Conservation (phyloP, 2,888 invertebrate genomes). For the Parnassius apollo region DNA sequence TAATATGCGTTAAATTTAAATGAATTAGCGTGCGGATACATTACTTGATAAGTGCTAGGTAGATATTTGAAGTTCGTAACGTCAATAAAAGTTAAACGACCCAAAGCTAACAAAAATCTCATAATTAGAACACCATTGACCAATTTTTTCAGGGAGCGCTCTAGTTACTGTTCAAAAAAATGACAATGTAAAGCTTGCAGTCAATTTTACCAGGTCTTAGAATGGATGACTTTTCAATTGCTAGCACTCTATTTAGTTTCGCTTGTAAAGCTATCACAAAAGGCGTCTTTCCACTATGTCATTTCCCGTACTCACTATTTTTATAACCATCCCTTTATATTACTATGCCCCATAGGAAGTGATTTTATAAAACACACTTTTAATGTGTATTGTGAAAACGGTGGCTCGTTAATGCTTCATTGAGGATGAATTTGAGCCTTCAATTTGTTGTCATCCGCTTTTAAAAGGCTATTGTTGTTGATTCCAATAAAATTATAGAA, state of each 20-base stretch:
- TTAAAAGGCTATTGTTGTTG: constrained; percentile 67
- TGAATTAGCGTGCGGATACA: no score
- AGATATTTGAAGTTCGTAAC: constrained; percentile 25
- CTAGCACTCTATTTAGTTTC: constrained; percentile 66
- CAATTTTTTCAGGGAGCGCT: constrained; percentile 53
- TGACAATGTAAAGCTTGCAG: constrained; percentile 52
- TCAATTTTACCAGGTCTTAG: constrained; percentile 44
- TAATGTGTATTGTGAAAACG: constrained; percentile 75
- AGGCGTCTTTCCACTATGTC: constrained; percentile 62
- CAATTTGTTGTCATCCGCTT: constrained; percentile 72
- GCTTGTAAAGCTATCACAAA: constrained; percentile 54
- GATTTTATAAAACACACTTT: constrained; percentile 78
- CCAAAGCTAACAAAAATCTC: constrained; percentile 44
- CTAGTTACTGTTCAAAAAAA: constrained; percentile 49
- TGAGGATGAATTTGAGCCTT: constrained; percentile 67
- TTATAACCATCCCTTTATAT: constrained; percentile 59
- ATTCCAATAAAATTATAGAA: constrained; percentile 63
- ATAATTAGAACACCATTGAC: constrained; percentile 56
- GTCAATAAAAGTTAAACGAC: constrained; percentile 50
- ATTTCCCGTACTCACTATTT: constrained; percentile 75
- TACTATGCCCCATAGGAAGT: constrained; percentile 62
- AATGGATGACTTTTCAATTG: constrained; percentile 78
- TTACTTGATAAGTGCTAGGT: no score
- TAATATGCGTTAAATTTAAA: no score
- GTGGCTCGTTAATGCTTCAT: constrained; percentile 72